These are phyloP conservation scores for Parapristionchus giblindavisi DNA, from an alignment of 2,888 invertebrate genomes.

Conservation along the genomic window DNA sequence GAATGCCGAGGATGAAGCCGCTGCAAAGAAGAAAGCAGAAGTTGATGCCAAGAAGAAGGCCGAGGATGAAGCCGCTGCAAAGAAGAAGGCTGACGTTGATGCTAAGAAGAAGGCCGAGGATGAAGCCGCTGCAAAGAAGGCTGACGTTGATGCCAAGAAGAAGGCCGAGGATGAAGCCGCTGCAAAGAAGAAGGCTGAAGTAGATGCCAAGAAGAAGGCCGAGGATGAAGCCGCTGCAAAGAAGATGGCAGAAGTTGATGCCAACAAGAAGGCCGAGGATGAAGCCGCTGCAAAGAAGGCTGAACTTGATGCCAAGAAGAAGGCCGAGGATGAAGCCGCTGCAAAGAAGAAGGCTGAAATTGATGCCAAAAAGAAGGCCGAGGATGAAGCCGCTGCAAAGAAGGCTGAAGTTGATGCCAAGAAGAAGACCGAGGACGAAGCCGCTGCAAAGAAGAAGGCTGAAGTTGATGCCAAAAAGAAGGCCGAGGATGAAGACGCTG, in stretches of 20 bases:
- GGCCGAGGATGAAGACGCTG: not conserved
- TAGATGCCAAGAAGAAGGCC: conserved; percentile 33
- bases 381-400: not conserved
- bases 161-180: conserved; percentile 1
- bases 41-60: conserved; percentile 1
- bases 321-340: conserved; percentile 8
- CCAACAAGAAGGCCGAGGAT: conserved; percentile 37
- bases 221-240: conserved; percentile 23
- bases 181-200: conserved; percentile 26
- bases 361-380: conserved; percentile 16
- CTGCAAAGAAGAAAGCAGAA: conserved; percentile 38
- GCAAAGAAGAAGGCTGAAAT: too few species aligned
- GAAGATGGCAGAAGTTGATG: conserved; percentile 14
- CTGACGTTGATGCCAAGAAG: too few species aligned
- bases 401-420: conserved; percentile 38
- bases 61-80: conserved; percentile 27
- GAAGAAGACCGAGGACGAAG: conserved; percentile 22
- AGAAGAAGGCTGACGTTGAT: conserved; percentile 25
- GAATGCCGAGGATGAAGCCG: conserved; percentile 39
- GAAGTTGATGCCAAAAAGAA: not conserved
- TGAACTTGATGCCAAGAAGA: conserved; percentile 10
- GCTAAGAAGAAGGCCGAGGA: conserved; percentile 2
- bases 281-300: conserved; percentile 18
- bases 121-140: not conserved
- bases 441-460: not conserved